Evolutionary conservation across 2,797 vertebrate species (phyloP), one percentile per base, ranked within the genome.

Genomic region (Hephaestus fuliginosus): DNA sequence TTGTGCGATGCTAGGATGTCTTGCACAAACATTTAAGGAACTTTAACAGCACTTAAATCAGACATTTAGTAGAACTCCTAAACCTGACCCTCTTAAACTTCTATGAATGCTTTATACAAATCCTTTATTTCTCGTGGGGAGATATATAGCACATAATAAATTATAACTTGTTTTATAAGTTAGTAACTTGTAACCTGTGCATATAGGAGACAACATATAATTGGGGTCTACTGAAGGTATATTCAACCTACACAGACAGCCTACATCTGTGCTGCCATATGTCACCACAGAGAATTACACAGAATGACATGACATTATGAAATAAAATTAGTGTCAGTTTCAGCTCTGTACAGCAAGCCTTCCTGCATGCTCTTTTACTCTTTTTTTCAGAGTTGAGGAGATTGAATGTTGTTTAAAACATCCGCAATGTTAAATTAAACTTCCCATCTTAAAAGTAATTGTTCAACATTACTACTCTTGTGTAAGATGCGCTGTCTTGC

Each of bases 61-160:
- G 46, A 44, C 36, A 49, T 78, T 51, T 18, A 70, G 12, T 22
- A 18, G 25, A 71, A 63, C 61, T 44, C 49, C 22, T 74, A 20
- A 61, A 56, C 57, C 36, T 75, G 55, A 60, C 66, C 55, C 41
- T 70, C 20, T 46, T 4, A 49, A 70, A 20, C 18, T 17, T 58
- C 8, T 67, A 22, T 74, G 51, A 61, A 55, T 15, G 18, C 48
- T 53, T 68, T 33, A 56, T 10, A 39, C 4, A 80, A 49, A 58
- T 55, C 41, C 41, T 74, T 60, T 43, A 20, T 65, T 46, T 33
- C 5, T 60, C 11, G 53, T 3, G 53, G 14, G 18, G 11, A 57
- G 14, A 61, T 41, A 30, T 22, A 41, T 11, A 7, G 9, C 12
- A 36, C 33, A 36, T 36, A 25, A 25, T 25, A 25, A 25, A 25